Evolutionary conservation across 2,113 vertebrate species (phyloP), one percentile per base, ranked within the genome.

Genomic region (Smithornis capensis): DNA sequence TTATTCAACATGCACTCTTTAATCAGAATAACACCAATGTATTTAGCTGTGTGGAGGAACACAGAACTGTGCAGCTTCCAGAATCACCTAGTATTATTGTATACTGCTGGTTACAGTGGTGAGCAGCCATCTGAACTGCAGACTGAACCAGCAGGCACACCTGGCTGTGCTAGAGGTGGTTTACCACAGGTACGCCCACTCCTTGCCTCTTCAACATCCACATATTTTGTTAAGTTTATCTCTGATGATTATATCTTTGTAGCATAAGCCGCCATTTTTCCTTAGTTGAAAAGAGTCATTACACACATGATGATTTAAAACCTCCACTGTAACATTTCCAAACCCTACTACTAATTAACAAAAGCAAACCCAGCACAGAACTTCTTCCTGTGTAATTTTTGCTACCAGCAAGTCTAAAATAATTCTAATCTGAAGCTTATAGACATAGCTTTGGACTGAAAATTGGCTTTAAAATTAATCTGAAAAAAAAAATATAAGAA

Each of bases 21-120:
- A 76, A 57, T 23, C 62, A 63, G 38, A 83, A 45, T 1, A 74
- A 24, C 50, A 87, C 4, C 21, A 29, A 5, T 63, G n/a, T 55
- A 29, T 89, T 70, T 55, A 47, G 9, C 23, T 70, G 28, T 11
- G 6, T n/a, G 40, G 9, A 65, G 37, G 4, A 88, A 69, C 22
- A n/a, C 22, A 37, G 57, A 69, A 16, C 17, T 12, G 23, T 7
- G 29, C 33, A 68, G 10, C 31, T 91, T 78, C 21, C 50, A 81
- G 42, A 38, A 21, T 28, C 1, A 6, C 31, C 55, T 60, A 24
- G 7, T 0, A 4, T 33, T 87, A 0, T 24, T 5, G 6, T 6
- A 24, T 17, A 8, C 38, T 67, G 52, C 52, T 79, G 77, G 31
- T 31, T 76, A 5, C 12, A 1, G 19, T 45, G 55, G 12, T 57